A percentile compares a stretch with the other conserved stretches of the same genome.
phyloP scores from a whole-genome alignment of 2,888 invertebrate species.

The Stenolophus ochropezus region DNA sequence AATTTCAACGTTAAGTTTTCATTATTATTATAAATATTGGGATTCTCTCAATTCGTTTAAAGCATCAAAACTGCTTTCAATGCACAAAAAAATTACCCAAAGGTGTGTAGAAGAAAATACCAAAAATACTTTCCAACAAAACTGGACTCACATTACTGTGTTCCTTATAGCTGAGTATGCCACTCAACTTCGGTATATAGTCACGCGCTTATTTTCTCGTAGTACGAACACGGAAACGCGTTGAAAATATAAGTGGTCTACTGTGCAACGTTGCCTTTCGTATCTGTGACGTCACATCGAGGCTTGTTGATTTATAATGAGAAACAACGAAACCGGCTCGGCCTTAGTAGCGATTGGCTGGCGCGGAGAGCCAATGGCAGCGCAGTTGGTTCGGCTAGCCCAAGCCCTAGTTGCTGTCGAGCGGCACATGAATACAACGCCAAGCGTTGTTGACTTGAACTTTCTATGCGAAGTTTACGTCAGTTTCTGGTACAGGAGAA shows the following conservation, averaged over 20 bases:
- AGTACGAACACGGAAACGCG: conserved; percentile 61
- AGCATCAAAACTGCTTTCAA: conserved; percentile 54
- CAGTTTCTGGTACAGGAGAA: conserved; percentile 33
- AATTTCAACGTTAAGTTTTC: conserved; percentile 2
- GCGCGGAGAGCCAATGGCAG: conserved; percentile 63
- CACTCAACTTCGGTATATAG: conserved; percentile 62
- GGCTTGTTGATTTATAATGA: conserved; percentile 73
- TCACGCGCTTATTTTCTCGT: conserved; percentile 50
- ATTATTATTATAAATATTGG: conserved; percentile 21
- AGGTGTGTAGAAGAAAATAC: conserved; percentile 61
- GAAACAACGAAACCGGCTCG: conserved; percentile 71
- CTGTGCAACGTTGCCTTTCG: conserved; percentile 69
- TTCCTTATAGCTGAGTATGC: conserved; percentile 70
- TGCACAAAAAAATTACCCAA: conserved; percentile 49
- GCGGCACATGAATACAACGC: conserved; percentile 28
- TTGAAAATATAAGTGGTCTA: conserved; percentile 63
- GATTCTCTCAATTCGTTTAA: conserved; percentile 16
- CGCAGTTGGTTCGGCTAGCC: conserved; percentile 55
- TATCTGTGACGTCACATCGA: conserved; percentile 69
- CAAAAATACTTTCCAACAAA: conserved; percentile 69
- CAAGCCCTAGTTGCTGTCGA: background rate
- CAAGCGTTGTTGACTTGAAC: conserved; percentile 37
- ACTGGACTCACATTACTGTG: conserved; percentile 70
- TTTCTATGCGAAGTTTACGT: conserved; percentile 49
- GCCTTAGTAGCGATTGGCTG: conserved; percentile 66